A percentile compares a stretch with the other conserved stretches of the same genome.
Evolutionary conservation across 2,113 vertebrate species (phyloP).

Genomic region (Sebastes schlegelii): DNA sequence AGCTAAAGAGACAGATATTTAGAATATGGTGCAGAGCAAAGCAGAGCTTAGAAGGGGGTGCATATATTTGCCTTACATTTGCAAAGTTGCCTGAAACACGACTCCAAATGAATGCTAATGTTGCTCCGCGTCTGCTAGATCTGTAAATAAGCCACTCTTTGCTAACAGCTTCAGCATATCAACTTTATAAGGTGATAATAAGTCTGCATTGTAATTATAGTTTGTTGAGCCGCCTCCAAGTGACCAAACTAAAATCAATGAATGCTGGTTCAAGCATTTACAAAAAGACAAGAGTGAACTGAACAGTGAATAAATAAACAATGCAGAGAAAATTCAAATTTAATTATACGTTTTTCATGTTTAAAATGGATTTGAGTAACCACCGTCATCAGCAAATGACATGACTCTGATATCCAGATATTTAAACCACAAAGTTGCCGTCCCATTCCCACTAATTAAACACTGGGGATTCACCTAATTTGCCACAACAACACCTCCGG

Average conservation of each 20-base stretch:
- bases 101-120: too few species aligned
- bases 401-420: background rate
- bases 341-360: background rate
- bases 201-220: background rate
- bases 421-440: slow-evolving; percentile 4
- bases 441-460: slow-evolving; percentile 31
- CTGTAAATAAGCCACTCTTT: too few species aligned
- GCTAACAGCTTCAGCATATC: background rate
- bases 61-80: too few species aligned
- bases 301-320: too few species aligned
- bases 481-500: slow-evolving; percentile 3
- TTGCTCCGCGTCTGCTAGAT: too few species aligned
- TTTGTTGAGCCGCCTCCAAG: too few species aligned
- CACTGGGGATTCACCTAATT: slow-evolving; percentile 1
- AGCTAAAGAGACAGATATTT: too few species aligned
- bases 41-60: too few species aligned
- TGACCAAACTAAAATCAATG: background rate
- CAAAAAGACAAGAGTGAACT: background rate
- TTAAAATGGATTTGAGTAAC: background rate
- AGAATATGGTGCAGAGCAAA: too few species aligned
- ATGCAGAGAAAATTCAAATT: background rate
- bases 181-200: background rate
- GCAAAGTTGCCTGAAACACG: too few species aligned
- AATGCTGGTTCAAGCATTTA: background rate
- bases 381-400: background rate